Base-by-base conservation (phyloP, 2,113 vertebrate species). In the Galbula dea region DNA sequence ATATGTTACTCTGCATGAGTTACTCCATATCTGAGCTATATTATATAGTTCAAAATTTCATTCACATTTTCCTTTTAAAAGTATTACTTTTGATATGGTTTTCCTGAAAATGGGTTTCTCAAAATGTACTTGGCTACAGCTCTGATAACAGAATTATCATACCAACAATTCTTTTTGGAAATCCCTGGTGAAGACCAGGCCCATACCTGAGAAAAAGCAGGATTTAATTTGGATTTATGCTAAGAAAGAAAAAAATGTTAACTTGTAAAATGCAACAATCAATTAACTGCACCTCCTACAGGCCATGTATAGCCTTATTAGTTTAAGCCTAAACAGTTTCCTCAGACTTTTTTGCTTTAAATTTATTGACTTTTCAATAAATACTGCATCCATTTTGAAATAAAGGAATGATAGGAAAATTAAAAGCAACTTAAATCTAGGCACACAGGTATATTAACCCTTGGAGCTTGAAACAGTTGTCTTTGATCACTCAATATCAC, bases 401-500 rank as follows among this genome's bases (percentile, higher is more conserved):
- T 79, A 71, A 92, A 92, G 46, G 76, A 75, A 86, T 27, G 59
- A 91, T 34, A 1, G 1, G 71, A 27, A 66, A 88, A 94, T 71
- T 90, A 89, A 86, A 94, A 81, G 45, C 41, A 80, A 61, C n/a
- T 91, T 67, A 91, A 88, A 83, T 78, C 26, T 73, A 68, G 51
- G 52, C 80, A 54, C 63, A 89, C 85, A 90, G 77, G 74, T 93
- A 94, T 84, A 94, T 90, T 90, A 94, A 94, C 68, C 74, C 84
- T 77, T 77, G 87, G 90, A 91, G 81, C 48, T 72, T 78, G 68
- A 91, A 94, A 65, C 37, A 72, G 26, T 90, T 84, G 58, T 86
- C 90, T 87, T 93, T 94, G 91, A 96, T 96, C 93, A 93, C 80
- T 75, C 78, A 80, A 37, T 88, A 82, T 89, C 62, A 89, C 75